Conservation (phyloP, 2,888 invertebrate species). For the Smittia aterrima region DNA sequence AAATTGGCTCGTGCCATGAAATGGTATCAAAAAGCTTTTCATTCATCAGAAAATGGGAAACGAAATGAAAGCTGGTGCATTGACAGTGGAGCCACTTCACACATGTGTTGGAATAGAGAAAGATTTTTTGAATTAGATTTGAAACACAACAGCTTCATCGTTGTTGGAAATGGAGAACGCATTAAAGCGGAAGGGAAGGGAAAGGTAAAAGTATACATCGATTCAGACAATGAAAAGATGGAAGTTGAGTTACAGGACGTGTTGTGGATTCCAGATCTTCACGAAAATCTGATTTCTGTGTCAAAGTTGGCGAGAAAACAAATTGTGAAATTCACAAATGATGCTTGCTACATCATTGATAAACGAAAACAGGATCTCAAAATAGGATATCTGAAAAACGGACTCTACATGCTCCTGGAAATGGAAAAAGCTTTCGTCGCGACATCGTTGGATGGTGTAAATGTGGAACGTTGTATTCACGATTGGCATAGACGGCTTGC, state of each 20-base stretch:
- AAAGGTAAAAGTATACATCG: neutral
- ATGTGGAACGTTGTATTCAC: neutral
- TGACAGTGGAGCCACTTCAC: neutral
- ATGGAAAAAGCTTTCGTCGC: neutral
- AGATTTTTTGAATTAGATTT: neutral
- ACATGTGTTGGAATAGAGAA: neutral
- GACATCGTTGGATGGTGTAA: neutral
- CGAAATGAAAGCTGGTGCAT: neutral
- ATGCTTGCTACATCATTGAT: neutral
- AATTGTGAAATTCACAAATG: neutral
- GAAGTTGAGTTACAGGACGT: neutral
- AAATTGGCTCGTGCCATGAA: neutral
- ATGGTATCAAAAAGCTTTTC: neutral
- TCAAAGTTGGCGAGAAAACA: neutral
- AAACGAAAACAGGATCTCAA: neutral
- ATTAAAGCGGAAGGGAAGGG: neutral
- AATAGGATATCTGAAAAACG: neutral
- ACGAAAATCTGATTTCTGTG: slow-evolving; percentile 1
- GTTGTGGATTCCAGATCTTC: neutral
- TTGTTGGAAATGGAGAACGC: neutral
- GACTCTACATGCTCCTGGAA: neutral
- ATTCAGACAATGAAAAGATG: neutral
- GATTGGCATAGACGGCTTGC: slow-evolving; percentile 1
- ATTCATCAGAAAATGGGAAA: neutral
- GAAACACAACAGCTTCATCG: neutral